These are phyloP conservation scores for Zygogramma bicolorata DNA, from an alignment of 2,888 invertebrate species.

Conservation along the genomic window DNA sequence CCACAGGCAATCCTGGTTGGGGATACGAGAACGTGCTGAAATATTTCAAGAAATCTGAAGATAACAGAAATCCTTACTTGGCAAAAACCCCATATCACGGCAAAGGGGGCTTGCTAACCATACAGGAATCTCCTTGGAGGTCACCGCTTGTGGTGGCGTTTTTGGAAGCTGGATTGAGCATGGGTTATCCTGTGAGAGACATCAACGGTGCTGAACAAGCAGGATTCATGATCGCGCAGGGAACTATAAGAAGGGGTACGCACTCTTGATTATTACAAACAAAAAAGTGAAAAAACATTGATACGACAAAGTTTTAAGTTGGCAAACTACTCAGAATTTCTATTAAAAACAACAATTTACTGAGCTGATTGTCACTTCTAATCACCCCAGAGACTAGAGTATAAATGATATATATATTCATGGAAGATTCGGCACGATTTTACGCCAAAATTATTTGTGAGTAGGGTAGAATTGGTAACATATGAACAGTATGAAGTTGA, in stretches of 20 bases:
- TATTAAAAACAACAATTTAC: no score
- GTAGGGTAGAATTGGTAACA: no score
- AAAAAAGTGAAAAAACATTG: no score
- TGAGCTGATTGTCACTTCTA: no score
- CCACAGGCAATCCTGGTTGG: conserved; percentile 92
- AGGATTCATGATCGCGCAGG: conserved; percentile 88
- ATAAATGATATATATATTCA: no score
- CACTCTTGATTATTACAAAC: no score
- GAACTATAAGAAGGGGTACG: conserved; percentile 81
- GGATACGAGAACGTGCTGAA: conserved; percentile 84
- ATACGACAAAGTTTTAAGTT: no score
- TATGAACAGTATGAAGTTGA: no score
- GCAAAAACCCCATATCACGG: conserved; percentile 78
- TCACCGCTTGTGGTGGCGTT: conserved; percentile 86
- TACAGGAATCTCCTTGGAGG: conserved; percentile 86
- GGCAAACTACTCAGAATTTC: no score
- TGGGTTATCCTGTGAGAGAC: conserved; percentile 81
- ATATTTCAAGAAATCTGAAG: conserved; percentile 92
- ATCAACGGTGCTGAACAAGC: conserved; percentile 85
- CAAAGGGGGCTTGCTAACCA: conserved; percentile 79
- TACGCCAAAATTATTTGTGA: no score
- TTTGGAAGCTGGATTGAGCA: conserved; percentile 83
- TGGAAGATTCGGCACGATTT: no score
- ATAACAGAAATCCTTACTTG: conserved; percentile 88
- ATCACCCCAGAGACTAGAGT: no score